These are phyloP conservation scores for Drosophila bocki DNA, from an alignment of 1,140 invertebrate genomes.

Conservation along the genomic window DNA sequence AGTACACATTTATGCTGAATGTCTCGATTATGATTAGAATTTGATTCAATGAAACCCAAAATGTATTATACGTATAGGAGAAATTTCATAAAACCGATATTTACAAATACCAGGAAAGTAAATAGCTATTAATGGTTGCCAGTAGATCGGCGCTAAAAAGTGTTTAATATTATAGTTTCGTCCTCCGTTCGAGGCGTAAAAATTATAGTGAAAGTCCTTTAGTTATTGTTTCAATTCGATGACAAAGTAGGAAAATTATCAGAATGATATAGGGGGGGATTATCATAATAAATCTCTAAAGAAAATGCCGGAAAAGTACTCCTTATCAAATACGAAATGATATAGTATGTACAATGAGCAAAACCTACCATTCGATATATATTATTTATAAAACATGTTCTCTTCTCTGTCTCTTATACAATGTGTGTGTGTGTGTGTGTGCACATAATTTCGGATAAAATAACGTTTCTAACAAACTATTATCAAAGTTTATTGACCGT, in stretches of 20 bases:
- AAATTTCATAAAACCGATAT: constrained; percentile 63
- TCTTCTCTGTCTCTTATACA: constrained; percentile 28
- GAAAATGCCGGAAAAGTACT: constrained; percentile 56
- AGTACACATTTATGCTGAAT: constrained; percentile 60
- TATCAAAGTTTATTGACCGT: constrained; percentile 50
- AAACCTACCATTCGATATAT: constrained; percentile 58
- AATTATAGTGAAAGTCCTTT: constrained; percentile 6
- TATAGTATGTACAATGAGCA: constrained; percentile 77
- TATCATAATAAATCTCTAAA: constrained; percentile 33
- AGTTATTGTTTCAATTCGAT: constrained; percentile 15
- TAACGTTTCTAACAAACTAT: constrained; percentile 57
- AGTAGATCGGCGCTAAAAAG: constrained; percentile 28
- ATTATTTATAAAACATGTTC: constrained; percentile 52
- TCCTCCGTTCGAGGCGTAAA: neutral
- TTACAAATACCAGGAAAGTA: constrained; percentile 74
- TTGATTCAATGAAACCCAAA: constrained; percentile 57
- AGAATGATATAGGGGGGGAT: constrained; percentile 12
- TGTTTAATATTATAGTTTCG: constrained; percentile 20
- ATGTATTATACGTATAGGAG: constrained; percentile 22
- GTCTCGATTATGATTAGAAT: constrained; percentile 46
- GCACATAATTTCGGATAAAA: constrained; percentile 67
- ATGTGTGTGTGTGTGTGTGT: constrained; percentile 18
- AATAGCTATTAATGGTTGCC: constrained; percentile 21
- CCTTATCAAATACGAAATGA: constrained; percentile 70
- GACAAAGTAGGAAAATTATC: constrained; percentile 17